Evolutionary conservation across 2,888 invertebrate genomes (phyloP).

Genomic region (Hybos culiciformis): DNA sequence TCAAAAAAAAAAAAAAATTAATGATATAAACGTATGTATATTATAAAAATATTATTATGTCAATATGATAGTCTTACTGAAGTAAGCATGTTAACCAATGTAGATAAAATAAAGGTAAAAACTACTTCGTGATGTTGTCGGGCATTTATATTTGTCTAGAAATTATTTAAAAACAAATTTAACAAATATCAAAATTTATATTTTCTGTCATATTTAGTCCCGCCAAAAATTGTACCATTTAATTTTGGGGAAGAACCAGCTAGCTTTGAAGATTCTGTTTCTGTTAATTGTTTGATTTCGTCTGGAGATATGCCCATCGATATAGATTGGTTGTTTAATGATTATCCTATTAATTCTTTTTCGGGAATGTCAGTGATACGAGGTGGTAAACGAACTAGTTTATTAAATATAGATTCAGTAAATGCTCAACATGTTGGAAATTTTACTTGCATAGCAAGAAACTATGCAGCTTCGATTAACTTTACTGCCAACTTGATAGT

Average conservation of each 20-base stretch:
- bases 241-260: constrained; percentile 53
- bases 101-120: too few relatives aligned
- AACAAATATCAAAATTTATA: too few relatives aligned
- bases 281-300: constrained; percentile 44
- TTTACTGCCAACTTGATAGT: constrained; percentile 47
- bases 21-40: too few relatives aligned
- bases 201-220: too few relatives aligned
- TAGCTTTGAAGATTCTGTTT: constrained; percentile 48
- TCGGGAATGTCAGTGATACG: constrained; percentile 39
- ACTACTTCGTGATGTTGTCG: too few relatives aligned
- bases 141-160: too few relatives aligned
- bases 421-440: constrained; percentile 54
- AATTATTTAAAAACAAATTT: too few relatives aligned
- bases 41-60: too few relatives aligned
- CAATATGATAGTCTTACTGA: too few relatives aligned
- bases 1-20: too few relatives aligned
- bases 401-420: constrained; percentile 54
- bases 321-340: constrained; percentile 53
- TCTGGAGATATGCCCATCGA: constrained; percentile 52
- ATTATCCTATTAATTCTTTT: constrained; percentile 31
- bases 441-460: constrained; percentile 56
- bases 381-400: constrained; percentile 47
- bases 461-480: constrained; percentile 46
- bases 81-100: too few relatives aligned
- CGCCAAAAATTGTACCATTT: constrained; percentile 59